phyloP scores from a whole-genome alignment of 2,888 invertebrate genomes.

The Diarsia mendica region DNA sequence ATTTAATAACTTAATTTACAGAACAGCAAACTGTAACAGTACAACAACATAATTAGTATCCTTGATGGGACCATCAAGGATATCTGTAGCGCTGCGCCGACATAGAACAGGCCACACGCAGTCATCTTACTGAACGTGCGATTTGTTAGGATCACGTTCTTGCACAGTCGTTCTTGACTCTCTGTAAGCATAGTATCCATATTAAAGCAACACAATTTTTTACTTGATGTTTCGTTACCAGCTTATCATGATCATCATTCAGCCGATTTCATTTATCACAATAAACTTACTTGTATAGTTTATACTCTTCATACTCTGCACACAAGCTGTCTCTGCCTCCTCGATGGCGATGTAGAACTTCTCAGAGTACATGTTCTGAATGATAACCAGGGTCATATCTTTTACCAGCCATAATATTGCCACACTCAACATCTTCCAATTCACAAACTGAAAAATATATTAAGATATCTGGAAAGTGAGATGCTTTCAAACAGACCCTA shows the following conservation, averaged over 20 bases:
- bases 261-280: neutral
- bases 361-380: slow-evolving; percentile 16
- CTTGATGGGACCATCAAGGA: too few relatives aligned
- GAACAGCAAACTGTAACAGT: slow-evolving; percentile 24
- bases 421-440: neutral
- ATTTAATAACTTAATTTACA: neutral
- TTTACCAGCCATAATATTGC: slow-evolving; percentile 6
- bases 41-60: slow-evolving; percentile 26
- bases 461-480: too few relatives aligned
- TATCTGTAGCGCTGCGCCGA: slow-evolving; percentile 33
- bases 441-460: neutral
- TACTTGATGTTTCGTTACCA: too few relatives aligned
- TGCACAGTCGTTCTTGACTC: slow-evolving; percentile 11
- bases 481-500: too few relatives aligned
- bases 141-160: slow-evolving; percentile 29
- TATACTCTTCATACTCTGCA: slow-evolving; percentile 13
- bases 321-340: slow-evolving; percentile 27
- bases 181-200: slow-evolving; percentile 25
- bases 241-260: too few relatives aligned
- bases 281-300: slow-evolving; percentile 28
- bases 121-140: slow-evolving; percentile 42
- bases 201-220: neutral
- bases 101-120: slow-evolving; percentile 38
- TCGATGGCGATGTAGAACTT: slow-evolving; percentile 37
- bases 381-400: neutral